Conservation (phyloP, 2,797 vertebrate genomes). For the Typhlichthys subterraneus region DNA sequence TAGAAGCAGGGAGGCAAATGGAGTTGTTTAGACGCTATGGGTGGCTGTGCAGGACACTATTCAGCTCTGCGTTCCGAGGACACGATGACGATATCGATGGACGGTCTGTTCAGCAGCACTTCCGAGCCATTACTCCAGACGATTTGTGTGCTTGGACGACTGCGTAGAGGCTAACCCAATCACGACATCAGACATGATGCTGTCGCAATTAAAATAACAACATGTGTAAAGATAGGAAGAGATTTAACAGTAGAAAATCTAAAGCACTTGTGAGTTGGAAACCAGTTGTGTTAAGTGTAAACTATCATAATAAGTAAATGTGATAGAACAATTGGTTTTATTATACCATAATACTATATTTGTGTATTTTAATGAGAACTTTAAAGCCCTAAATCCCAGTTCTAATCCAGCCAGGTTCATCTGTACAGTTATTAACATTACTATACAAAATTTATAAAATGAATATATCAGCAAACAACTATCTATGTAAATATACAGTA, state of each 20-base stretch:
- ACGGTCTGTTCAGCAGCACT: slow-evolving; percentile 25
- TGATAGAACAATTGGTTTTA: no score
- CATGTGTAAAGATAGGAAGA: no score
- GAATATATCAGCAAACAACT: no score
- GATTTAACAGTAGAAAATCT: background rate
- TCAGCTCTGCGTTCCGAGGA: slow-evolving; percentile 39
- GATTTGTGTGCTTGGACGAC: slow-evolving; percentile 19
- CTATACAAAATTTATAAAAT: no score
- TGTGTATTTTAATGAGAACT: no score
- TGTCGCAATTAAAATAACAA: background rate
- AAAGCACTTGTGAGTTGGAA: background rate
- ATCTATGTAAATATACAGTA: no score
- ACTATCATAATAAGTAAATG: no score
- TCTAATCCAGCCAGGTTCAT: no score
- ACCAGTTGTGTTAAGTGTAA: background rate
- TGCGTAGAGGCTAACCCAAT: background rate
- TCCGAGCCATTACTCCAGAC: slow-evolving; percentile 41
- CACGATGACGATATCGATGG: slow-evolving; percentile 38
- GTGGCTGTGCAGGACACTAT: slow-evolving; percentile 36
- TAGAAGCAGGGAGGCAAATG: slow-evolving; percentile 37
- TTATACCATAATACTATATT: no score
- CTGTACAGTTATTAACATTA: no score
- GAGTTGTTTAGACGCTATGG: slow-evolving; percentile 53
- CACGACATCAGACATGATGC: background rate
- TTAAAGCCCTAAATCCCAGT: no score